Evolutionary conservation across 2,113 vertebrate species (phyloP).

Genomic region (Gallinago media): DNA sequence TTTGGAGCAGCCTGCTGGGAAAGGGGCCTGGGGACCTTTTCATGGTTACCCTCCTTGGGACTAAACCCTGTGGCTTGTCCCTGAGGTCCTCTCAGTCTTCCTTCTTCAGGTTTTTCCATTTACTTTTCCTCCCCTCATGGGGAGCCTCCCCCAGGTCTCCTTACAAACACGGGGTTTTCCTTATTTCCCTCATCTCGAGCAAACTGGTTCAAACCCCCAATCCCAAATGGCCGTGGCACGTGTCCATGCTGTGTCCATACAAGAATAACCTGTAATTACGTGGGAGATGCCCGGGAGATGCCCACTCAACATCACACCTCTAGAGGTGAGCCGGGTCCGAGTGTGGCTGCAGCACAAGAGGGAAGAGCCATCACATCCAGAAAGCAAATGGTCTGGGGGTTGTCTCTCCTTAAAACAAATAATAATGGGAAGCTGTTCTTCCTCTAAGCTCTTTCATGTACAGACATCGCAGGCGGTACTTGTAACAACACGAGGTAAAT

Average conservation of each 20-base stretch:
- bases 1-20: not conserved
- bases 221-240: not conserved
- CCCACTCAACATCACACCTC: not conserved
- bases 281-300: not conserved
- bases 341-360: not conserved
- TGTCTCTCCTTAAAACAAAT: not conserved
- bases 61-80: not conserved
- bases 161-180: not conserved
- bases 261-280: rapidly evolving
- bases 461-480: not conserved
- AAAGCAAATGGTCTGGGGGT: not conserved
- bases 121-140: rapidly evolving
- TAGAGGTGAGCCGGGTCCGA: not conserved
- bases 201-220: not conserved
- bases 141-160: not conserved
- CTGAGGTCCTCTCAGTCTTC: not conserved
- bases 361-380: not conserved
- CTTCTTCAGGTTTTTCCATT: not conserved
- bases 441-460: not conserved
- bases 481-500: not conserved
- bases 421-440: not conserved
- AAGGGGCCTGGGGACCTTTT: not conserved
- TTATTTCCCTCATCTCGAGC: not conserved
- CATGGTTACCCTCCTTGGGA: not conserved
- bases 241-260: rapidly evolving